phyloP scores from a whole-genome alignment of 2,113 vertebrate species.

The Oxygymnocypris stewartii region DNA sequence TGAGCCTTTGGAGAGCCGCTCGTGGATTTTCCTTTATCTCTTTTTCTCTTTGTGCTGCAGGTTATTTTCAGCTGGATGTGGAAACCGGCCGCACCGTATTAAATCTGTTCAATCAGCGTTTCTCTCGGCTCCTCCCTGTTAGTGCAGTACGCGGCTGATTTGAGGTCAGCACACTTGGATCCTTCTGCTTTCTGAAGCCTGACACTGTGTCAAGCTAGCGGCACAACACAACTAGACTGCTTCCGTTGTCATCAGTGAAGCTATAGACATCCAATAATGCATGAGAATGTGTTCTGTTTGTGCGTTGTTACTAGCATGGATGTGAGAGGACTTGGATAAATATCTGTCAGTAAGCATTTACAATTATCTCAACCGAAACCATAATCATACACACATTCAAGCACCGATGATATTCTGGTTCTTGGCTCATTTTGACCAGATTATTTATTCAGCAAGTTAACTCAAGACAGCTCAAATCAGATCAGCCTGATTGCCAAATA shows the following conservation, averaged over 20 bases:
- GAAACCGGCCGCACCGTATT: conserved; percentile 1
- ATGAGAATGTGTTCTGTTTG: neutral
- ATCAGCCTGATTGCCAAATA: too few relatives aligned
- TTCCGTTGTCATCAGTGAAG: conserved; percentile 4
- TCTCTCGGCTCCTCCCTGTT: conserved; percentile 16
- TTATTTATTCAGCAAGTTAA: too few relatives aligned
- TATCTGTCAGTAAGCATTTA: neutral
- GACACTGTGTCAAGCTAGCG: neutral
- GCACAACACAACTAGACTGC: neutral
- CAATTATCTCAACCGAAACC: neutral
- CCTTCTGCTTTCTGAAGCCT: neutral
- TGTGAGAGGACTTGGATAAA: neutral
- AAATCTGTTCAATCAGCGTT: conserved; percentile 41
- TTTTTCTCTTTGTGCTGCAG: conserved; percentile 36
- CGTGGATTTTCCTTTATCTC: conserved; percentile 33
- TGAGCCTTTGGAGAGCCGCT: conserved; percentile 32
- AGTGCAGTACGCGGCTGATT: conserved; percentile 4
- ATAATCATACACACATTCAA: too few relatives aligned
- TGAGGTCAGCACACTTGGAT: conserved; percentile 43
- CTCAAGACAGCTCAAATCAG: too few relatives aligned
- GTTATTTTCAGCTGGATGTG: conserved; percentile 28
- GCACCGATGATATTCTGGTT: too few relatives aligned
- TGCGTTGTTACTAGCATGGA: neutral
- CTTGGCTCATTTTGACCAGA: too few relatives aligned
- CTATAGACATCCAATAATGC: neutral